Base-by-base conservation (phyloP, 2,888 invertebrate species). In the Microdon myrmicae region DNA sequence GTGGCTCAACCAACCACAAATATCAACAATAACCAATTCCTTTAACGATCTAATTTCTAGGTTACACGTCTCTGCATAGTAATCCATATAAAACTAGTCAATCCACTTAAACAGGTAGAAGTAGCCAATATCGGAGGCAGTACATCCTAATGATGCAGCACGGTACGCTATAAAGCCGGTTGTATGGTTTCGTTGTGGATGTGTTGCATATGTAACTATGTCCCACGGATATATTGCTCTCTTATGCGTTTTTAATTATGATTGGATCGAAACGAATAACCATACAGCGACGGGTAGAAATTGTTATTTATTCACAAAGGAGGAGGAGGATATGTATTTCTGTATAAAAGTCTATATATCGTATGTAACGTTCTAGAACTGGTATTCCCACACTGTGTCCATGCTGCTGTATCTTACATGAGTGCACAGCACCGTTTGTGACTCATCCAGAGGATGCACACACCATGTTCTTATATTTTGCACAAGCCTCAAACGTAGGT, bases 231-330 rank as follows among this genome's bases (percentile, higher is more conserved):
- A 45, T 22, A 31, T 32, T 25, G 19, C 8, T 16, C 38, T 53
- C 26, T 38, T 38, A 53, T 47, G 34, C 45, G 39, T 53, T 53
- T 35, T 56, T 61, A 56, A 56, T 58, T 38, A 59, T 59, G 32
- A 49, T 41, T 55, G 45, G 34, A 48, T 38, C 43, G 31, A 20
- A 54, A 47, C 48, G 32, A 47, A 39, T 26, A 54, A 35, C 32
- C 28, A 44, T 47, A 26, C 31, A 45, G n/a, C n/a, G n/a, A n/a
- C n/a, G n/a, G n/a, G n/a, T n/a, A n/a, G n/a, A n/a, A n/a, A n/a
- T n/a, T n/a, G n/a, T n/a, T n/a, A n/a, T n/a, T n/a, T n/a, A n/a
- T n/a, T n/a, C n/a, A n/a, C n/a, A n/a, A n/a, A n/a, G n/a, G n/a
- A n/a, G n/a, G n/a, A n/a, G n/a, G n/a, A n/a, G n/a, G n/a, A n/a